Base-by-base conservation (phyloP, 2,113 vertebrate genomes). In the Rattus rattus region DNA sequence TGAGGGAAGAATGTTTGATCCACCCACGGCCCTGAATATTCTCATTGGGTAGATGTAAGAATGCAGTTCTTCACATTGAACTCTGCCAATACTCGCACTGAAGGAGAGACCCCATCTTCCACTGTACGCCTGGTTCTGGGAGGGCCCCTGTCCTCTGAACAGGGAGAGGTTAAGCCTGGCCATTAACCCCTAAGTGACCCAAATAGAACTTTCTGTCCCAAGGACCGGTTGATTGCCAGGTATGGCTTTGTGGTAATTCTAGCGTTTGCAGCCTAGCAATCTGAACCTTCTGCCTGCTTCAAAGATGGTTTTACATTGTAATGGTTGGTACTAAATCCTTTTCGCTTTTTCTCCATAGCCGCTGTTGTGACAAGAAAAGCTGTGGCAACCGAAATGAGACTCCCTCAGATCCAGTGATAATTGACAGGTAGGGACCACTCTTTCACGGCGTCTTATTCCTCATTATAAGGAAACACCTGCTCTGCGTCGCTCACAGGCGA, bases 331-430 rank as follows among this genome's bases (percentile, higher is more conserved):
- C 98, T 99, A 99, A 99, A 99, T 98, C 98, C 98, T 99, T 99
- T 97, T 98, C 65, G 92, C 97, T 98, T 98, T 99, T 98, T 96
- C 97, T 98, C 98, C 81, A 89, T 98, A 99, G 99, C 99, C 99
- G 99, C 99, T 99, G 99, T 99, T 99, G 99, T 98, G 99, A 99
- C 99, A 99, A 99, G 99, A 99, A 99, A 98, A 99, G 99, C 98
- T 99, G 99, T 97, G 99, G 99, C 98, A 99, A 99, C 99, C 99
- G 99, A 98, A 99, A 99, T 97, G 99, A 99, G 99, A 99, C 99
- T 98, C 99, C 99, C 96, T 99, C 99, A 98, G 99, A 99, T 99
- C 99, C 99, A 96, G 99, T 99, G 99, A 99, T 99, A 99, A 99
- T 99, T 99, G 99, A 99, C 99, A 99, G 99, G 99, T 99, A 99